These are phyloP conservation scores for Alligator mississippiensis DNA, from an alignment of 2,113 vertebrate species.

Conservation along the genomic window DNA sequence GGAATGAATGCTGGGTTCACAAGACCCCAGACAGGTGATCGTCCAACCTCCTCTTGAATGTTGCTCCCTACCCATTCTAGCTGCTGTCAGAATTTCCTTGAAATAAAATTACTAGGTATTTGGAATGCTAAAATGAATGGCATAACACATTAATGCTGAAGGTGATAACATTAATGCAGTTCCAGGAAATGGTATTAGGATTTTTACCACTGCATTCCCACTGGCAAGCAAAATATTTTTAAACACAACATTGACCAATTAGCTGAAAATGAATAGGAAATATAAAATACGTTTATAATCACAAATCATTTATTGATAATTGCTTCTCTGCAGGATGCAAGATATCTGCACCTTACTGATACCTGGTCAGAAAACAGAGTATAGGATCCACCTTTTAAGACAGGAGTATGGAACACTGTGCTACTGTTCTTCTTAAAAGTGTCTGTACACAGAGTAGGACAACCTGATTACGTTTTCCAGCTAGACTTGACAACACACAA, in stretches of 20 bases:
- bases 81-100: background rate
- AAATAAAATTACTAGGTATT: too few species aligned
- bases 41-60: too few species aligned
- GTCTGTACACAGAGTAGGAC: background rate
- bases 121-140: too few species aligned
- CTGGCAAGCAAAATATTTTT: background rate
- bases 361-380: background rate
- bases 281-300: rapidly evolving
- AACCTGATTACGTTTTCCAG: background rate
- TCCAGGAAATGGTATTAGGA: too few species aligned
- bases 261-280: background rate
- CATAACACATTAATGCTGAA: too few species aligned
- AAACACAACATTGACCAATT: background rate
- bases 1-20: too few species aligned
- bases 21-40: too few species aligned
- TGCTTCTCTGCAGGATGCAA: rapidly evolving
- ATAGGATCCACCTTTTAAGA: rapidly evolving
- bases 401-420: background rate
- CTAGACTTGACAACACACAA: background rate
- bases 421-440: background rate
- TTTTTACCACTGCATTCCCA: too few species aligned
- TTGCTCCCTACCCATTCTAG: background rate
- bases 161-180: too few species aligned
- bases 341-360: background rate
- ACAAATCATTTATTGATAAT: background rate